phyloP scores from a whole-genome alignment of 37 sponge, comb jelly and placozoan genomes.

The Halisarca cf. caerulea region DNA sequence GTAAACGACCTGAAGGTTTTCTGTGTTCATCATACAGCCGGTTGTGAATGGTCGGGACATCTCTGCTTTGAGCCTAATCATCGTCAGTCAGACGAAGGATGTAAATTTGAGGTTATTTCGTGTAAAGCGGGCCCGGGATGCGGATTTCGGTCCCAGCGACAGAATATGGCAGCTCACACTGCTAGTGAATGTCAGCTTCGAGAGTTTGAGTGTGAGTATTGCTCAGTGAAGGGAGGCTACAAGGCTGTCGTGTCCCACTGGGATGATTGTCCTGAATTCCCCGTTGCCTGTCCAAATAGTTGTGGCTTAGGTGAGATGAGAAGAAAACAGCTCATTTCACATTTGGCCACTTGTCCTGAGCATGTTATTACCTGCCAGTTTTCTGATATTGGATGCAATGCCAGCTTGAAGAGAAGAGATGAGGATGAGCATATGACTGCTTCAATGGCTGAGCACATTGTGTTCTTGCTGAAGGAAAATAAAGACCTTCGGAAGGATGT shows the following conservation, averaged over 20 bases:
- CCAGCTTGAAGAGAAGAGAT: background rate
- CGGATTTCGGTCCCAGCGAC: background rate
- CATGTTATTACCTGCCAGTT: background rate
- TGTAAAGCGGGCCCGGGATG: background rate
- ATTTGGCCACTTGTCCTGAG: background rate
- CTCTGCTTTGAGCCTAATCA: background rate
- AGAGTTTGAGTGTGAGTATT: background rate
- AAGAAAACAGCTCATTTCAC: background rate
- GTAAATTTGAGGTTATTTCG: background rate
- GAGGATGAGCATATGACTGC: background rate
- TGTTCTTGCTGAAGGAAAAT: background rate
- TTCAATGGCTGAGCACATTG: background rate
- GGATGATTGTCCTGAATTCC: background rate
- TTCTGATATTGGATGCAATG: background rate
- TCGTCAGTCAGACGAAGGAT: background rate
- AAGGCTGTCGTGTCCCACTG: background rate
- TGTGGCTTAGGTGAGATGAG: background rate
- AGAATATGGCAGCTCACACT: background rate
- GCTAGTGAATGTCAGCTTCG: background rate
- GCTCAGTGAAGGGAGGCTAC: background rate
- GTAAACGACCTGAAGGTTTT: slow-evolving; percentile 12
- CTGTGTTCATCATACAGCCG: background rate
- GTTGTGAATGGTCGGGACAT: slow-evolving; percentile 1
- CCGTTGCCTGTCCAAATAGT: background rate
- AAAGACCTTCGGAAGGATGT: background rate